Evolutionary conservation across 2,797 vertebrate species (phyloP).

Genomic region (Zalophus californianus): DNA sequence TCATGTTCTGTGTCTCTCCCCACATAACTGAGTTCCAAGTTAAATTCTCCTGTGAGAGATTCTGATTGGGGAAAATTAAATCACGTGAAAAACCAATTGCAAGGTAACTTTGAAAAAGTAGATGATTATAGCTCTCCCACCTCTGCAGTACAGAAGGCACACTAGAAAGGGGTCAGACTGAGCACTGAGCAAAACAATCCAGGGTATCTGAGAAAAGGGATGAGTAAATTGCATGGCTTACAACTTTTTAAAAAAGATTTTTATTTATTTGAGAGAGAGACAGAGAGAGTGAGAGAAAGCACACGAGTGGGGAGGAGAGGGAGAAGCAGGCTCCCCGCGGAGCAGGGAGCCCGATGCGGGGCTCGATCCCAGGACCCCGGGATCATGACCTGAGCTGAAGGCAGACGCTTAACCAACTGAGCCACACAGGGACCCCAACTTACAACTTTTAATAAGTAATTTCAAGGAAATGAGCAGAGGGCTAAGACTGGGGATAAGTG

Average conservation of each 20-base stretch:
- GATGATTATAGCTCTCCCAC: background rate
- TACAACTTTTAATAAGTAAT: background rate
- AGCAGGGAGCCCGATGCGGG: too few species aligned
- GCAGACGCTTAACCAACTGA: too few species aligned
- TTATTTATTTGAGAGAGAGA: too few species aligned
- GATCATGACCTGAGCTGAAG: too few species aligned
- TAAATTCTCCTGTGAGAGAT: background rate
- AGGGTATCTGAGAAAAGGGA: background rate
- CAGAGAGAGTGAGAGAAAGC: too few species aligned
- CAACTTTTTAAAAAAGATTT: too few species aligned
- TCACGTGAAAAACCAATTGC: background rate
- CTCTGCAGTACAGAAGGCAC: background rate
- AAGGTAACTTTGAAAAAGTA: background rate
- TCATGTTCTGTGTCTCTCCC: background rate
- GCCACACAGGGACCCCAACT: background rate
- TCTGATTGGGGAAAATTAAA: background rate
- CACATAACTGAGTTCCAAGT: background rate
- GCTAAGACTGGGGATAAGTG: too few species aligned
- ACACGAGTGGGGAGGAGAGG: too few species aligned
- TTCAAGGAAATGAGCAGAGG: background rate
- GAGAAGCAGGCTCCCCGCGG: too few species aligned
- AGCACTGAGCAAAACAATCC: background rate
- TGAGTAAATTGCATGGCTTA: background rate
- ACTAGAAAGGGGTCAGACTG: background rate
- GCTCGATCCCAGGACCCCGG: too few species aligned